These are phyloP conservation scores for Melierax canorus DNA, from an alignment of 2,113 vertebrate species.

Conservation along the genomic window DNA sequence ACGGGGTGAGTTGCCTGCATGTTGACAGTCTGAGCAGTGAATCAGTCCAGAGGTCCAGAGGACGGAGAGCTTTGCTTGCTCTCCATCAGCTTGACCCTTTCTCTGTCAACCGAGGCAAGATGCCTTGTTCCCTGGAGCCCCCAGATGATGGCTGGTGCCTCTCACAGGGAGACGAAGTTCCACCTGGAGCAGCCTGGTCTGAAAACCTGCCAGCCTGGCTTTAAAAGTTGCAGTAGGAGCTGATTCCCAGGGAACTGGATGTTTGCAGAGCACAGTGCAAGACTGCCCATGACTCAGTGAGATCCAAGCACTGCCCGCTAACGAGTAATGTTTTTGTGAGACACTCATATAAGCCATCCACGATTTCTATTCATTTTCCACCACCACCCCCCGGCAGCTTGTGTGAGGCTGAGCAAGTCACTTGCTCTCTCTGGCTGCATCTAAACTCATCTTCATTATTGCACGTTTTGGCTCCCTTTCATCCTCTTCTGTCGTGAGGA, in stretches of 20 bases:
- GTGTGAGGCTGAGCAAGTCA: not conserved
- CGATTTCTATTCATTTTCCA: not conserved
- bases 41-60: not conserved
- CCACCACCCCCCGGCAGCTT: not conserved
- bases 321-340: not conserved
- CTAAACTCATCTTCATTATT: not conserved
- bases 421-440: not conserved
- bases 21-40: not conserved
- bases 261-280: not conserved
- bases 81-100: not conserved
- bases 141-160: not conserved
- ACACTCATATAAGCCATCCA: not conserved
- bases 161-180: not conserved
- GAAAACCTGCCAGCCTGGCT: not conserved
- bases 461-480: conserved; percentile 2
- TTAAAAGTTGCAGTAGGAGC: not conserved
- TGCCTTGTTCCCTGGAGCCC: not conserved
- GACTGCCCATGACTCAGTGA: not conserved
- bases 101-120: not conserved
- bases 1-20: not conserved
- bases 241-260: not conserved
- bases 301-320: not conserved
- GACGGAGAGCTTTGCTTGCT: not conserved
- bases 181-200: not conserved
- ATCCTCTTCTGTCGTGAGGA: not conserved